phyloP scores from a whole-genome alignment of 2,888 invertebrate genomes.

The Stratiomys singularior region DNA sequence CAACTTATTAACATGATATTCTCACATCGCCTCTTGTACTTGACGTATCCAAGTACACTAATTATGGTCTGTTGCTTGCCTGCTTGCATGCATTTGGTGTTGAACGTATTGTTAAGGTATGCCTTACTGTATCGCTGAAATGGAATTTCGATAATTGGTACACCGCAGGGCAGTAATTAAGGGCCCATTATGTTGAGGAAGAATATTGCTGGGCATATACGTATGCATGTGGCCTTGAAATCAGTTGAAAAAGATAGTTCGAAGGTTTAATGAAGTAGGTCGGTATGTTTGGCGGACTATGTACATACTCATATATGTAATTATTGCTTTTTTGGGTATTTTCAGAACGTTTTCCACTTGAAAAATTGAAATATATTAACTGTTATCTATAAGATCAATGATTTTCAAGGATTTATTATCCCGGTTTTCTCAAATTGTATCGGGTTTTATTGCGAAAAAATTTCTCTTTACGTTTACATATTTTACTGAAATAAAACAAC shows the following conservation, averaged over 20 bases:
- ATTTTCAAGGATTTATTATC: no score
- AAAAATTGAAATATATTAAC: no score
- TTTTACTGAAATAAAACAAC: no score
- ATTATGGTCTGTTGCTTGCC: neutral
- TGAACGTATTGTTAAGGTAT: neutral
- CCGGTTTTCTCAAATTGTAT: no score
- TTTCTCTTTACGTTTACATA: no score
- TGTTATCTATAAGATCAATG: no score
- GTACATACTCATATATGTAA: neutral
- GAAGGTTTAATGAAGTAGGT: no score
- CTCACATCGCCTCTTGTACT: neutral
- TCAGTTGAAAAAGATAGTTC: neutral
- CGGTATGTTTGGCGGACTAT: neutral
- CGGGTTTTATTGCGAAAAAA: no score
- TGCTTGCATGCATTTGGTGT: neutral
- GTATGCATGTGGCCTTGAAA: neutral
- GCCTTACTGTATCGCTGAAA: neutral
- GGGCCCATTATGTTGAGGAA: slow-evolving; percentile 13
- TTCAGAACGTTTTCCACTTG: no score
- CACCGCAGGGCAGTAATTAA: slow-evolving; percentile 42
- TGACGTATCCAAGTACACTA: neutral
- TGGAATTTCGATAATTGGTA: slow-evolving; percentile 35
- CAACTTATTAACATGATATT: no score
- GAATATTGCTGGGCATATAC: neutral
- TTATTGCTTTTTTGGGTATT: neutral